Conservation (phyloP, 2,113 vertebrate genomes). For the Motacilla alba region DNA sequence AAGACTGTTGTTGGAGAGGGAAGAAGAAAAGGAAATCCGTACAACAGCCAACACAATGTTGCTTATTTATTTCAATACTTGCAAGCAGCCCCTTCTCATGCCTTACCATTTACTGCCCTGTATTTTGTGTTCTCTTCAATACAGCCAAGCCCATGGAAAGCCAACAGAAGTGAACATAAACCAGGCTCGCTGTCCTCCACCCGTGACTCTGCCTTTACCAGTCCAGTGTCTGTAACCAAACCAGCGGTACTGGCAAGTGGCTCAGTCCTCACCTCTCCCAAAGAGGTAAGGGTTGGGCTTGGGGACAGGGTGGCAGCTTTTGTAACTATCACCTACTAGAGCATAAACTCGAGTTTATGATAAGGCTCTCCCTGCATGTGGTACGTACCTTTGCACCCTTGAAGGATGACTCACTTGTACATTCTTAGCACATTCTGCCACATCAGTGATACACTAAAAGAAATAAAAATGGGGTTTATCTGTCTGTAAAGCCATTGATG, state of each 20-base stretch:
- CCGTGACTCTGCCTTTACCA: constrained; percentile 95
- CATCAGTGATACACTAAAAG: not conserved
- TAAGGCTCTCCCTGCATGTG: not conserved
- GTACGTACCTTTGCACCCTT: not conserved
- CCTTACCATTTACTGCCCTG: not conserved
- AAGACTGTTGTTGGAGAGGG: not conserved
- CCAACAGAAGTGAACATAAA: constrained; percentile 90
- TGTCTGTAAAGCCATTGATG: not conserved
- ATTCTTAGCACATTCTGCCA: not conserved
- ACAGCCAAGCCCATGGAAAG: constrained; percentile 93
- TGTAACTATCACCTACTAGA: not conserved
- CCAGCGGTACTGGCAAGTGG: constrained; percentile 85
- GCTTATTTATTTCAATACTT: not conserved
- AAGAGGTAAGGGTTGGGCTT: constrained; percentile 83
- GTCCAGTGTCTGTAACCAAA: constrained; percentile 94
- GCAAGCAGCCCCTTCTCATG: not conserved
- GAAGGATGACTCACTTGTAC: not conserved
- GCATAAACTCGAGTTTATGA: not conserved
- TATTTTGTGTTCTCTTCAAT: constrained; percentile 37
- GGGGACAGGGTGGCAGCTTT: not conserved
- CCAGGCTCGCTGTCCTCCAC: constrained; percentile 88
- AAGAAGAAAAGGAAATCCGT: not conserved
- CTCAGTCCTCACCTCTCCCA: constrained; percentile 86
- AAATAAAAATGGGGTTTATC: not conserved
- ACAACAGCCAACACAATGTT: not conserved